phyloP scores from a whole-genome alignment of 2,797 vertebrate genomes.

The Loriculus beryllinus region DNA sequence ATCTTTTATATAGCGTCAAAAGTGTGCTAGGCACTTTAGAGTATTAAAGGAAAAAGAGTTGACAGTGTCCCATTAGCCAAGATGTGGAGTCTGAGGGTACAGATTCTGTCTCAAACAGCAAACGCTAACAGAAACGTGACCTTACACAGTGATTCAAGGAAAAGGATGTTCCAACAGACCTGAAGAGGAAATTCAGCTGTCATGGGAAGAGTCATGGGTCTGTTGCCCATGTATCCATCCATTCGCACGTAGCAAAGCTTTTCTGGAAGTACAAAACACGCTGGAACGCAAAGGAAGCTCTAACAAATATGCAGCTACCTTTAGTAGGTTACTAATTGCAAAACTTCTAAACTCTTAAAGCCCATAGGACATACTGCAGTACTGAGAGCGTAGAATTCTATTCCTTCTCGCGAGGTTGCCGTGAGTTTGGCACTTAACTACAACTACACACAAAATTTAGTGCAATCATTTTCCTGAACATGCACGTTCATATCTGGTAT shows the following conservation, averaged over 20 bases:
- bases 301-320: slow-evolving; percentile 66
- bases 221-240: neutral
- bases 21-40: slow-evolving; percentile 72
- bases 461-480: slow-evolving; percentile 70
- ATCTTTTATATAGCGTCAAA: slow-evolving; percentile 43
- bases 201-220: neutral
- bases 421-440: slow-evolving; percentile 70
- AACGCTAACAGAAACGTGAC: slow-evolving; percentile 49
- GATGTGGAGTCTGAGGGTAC: slow-evolving; percentile 36
- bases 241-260: slow-evolving; percentile 51
- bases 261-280: slow-evolving; percentile 69
- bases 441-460: slow-evolving; percentile 67
- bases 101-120: slow-evolving; percentile 45
- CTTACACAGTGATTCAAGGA: slow-evolving; percentile 63
- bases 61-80: slow-evolving; percentile 58
- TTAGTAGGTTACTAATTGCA: slow-evolving; percentile 66
- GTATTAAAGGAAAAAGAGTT: slow-evolving; percentile 50
- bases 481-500: slow-evolving; percentile 68
- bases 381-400: slow-evolving; percentile 66
- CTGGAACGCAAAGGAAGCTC: slow-evolving; percentile 70
- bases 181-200: neutral
- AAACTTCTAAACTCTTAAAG: slow-evolving; percentile 66
- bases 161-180: slow-evolving; percentile 55
- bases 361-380: slow-evolving; percentile 71
- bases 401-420: slow-evolving; percentile 65